Conservation (phyloP, 2,797 vertebrate species). For the Chelon auratus region DNA sequence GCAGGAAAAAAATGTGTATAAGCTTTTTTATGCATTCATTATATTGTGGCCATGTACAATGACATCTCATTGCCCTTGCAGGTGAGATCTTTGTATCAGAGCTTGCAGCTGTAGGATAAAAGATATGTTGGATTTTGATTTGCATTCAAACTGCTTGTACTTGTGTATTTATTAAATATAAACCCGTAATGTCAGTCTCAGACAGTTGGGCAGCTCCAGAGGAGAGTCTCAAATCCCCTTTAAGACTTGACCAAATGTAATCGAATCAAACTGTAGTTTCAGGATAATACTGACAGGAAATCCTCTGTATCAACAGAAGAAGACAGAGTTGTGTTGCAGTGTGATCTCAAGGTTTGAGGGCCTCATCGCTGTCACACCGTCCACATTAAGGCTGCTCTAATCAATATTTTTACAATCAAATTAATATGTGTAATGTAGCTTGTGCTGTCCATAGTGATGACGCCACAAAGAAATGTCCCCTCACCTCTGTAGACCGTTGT, state of each 20-base stretch:
- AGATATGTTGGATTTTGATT: slow-evolving; percentile 2
- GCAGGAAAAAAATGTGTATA: slow-evolving; percentile 58
- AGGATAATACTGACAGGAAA: slow-evolving; percentile 35
- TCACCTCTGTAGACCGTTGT: background rate
- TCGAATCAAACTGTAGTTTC: slow-evolving; percentile 19
- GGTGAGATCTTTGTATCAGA: slow-evolving; percentile 37
- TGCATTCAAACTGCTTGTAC: background rate
- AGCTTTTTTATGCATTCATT: slow-evolving; percentile 72
- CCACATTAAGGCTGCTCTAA: background rate
- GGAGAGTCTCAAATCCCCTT: slow-evolving; percentile 28
- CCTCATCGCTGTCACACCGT: background rate
- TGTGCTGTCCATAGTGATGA: background rate
- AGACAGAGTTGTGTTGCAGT: background rate
- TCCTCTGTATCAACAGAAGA: slow-evolving; percentile 7
- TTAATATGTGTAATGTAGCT: background rate
- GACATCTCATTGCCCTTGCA: slow-evolving; percentile 55
- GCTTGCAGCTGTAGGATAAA: slow-evolving; percentile 20
- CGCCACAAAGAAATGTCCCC: background rate
- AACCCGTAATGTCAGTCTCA: slow-evolving; percentile 2
- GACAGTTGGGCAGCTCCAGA: slow-evolving; percentile 8
- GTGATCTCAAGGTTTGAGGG: background rate
- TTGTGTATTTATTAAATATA: slow-evolving; percentile 13
- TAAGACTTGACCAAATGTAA: slow-evolving; percentile 9
- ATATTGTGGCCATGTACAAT: slow-evolving; percentile 25
- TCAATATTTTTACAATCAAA: background rate